phyloP scores from a whole-genome alignment of 2,113 vertebrate genomes.

The Charina bottae region DNA sequence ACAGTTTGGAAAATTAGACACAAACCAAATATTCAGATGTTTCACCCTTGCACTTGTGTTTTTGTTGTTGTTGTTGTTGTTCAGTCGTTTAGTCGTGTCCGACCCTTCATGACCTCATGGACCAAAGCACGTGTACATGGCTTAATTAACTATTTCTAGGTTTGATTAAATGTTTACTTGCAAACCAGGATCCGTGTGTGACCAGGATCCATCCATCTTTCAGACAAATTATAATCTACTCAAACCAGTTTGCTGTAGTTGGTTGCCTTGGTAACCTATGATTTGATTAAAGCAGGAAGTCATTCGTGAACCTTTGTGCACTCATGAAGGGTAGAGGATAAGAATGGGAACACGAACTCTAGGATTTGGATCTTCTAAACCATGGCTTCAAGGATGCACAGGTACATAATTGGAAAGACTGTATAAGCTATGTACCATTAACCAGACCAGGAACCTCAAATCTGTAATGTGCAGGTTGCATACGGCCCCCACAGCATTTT shows the following conservation, averaged over 20 bases:
- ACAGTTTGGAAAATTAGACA: too few species aligned
- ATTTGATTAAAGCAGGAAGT: background rate
- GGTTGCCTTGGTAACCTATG: background rate
- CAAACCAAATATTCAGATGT: background rate
- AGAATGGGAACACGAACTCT: background rate
- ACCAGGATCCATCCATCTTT: background rate
- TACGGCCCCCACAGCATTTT: too few species aligned
- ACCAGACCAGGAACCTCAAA: too few species aligned
- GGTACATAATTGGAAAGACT: too few species aligned
- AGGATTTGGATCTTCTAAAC: background rate
- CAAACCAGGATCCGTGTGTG: background rate
- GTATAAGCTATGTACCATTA: too few species aligned
- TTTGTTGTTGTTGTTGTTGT: too few species aligned
- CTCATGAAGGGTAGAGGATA: background rate
- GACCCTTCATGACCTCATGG: too few species aligned
- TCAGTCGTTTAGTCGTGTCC: too few species aligned
- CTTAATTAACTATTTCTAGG: background rate
- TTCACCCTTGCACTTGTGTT: background rate
- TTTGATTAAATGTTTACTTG: background rate
- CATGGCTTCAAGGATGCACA: background rate
- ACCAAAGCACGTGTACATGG: too few species aligned
- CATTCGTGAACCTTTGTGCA: background rate
- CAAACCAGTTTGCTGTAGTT: background rate
- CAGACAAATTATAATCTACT: background rate
- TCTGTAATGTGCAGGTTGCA: too few species aligned